phyloP scores from a whole-genome alignment of 1,140 invertebrate species.

The Caerostris extrusa region DNA sequence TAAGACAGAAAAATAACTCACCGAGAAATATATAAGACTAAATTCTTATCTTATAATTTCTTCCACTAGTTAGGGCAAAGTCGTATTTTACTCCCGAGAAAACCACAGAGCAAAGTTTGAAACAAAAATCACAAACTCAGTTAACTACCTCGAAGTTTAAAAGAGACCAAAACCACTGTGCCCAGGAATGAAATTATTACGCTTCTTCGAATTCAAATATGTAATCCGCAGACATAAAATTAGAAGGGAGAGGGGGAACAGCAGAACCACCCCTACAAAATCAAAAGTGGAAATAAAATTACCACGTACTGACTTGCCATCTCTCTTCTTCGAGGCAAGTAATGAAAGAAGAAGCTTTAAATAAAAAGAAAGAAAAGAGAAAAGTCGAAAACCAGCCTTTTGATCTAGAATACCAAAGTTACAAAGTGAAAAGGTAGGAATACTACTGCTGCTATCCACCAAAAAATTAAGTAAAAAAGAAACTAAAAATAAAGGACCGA shows the following conservation, averaged over 20 bases:
- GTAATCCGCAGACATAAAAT: constrained; percentile 19
- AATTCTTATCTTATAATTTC: not conserved
- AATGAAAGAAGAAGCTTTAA: not conserved
- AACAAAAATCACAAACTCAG: not conserved
- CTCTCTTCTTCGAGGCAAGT: not conserved
- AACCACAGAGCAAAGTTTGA: not conserved
- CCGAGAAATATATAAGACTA: too few relatives aligned
- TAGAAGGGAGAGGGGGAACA: not conserved
- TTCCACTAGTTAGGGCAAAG: not conserved
- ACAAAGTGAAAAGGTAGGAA: not conserved
- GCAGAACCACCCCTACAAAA: not conserved
- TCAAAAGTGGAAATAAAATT: constrained; percentile 39
- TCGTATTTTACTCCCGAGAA: not conserved
- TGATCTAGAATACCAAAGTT: constrained; percentile 44
- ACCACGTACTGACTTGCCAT: constrained; percentile 16
- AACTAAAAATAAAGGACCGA: constrained; percentile 5
- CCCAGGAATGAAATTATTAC: constrained; percentile 28
- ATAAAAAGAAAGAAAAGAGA: not conserved
- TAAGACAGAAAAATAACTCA: too few relatives aligned
- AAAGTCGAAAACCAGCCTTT: constrained; percentile 35
- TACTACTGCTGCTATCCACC: not conserved
- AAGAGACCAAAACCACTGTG: not conserved
- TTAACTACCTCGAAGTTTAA: not conserved
- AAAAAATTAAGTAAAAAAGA: not conserved
- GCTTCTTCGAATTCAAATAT: constrained; percentile 24